Percentiles rank a stretch among this genome's conserved stretches.
phyloP scores from a whole-genome alignment of 2,113 vertebrate species.

The Dascyllus trimaculatus region DNA sequence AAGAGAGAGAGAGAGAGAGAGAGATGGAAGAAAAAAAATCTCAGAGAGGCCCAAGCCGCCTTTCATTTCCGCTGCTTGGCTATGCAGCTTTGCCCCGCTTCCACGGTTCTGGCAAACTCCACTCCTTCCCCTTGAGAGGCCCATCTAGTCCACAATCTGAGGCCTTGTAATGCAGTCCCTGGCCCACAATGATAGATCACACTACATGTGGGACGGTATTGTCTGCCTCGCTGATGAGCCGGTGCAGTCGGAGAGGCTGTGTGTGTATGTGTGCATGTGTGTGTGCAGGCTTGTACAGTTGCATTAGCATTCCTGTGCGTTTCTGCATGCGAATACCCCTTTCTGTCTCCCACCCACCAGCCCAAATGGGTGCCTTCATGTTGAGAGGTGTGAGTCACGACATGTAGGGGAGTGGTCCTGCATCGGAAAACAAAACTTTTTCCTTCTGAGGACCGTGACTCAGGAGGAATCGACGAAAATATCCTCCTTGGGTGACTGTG shows the following conservation, averaged over 20 bases:
- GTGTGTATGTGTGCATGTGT: slow-evolving; percentile 12
- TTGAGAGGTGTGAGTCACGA: slow-evolving; percentile 46
- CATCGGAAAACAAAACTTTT: slow-evolving; percentile 30
- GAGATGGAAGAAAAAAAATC: not conserved
- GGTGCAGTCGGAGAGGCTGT: slow-evolving; percentile 45
- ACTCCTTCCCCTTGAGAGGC: slow-evolving; percentile 68
- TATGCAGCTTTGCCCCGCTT: slow-evolving; percentile 70
- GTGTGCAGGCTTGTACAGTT: not conserved
- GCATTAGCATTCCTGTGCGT: slow-evolving; percentile 37
- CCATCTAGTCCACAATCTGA: slow-evolving; percentile 79
- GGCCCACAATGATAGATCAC: slow-evolving; percentile 77
- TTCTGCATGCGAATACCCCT: slow-evolving; percentile 18
- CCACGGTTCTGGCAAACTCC: slow-evolving; percentile 66
- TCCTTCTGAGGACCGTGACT: slow-evolving; percentile 26
- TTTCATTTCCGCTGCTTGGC: slow-evolving; percentile 81
- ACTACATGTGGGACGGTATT: slow-evolving; percentile 74
- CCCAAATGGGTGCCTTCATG: slow-evolving; percentile 25
- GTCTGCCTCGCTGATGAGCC: slow-evolving; percentile 79
- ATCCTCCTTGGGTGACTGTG: slow-evolving; percentile 9
- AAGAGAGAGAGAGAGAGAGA: slow-evolving; percentile 10
- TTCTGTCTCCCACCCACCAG: slow-evolving; percentile 8
- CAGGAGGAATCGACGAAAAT: slow-evolving; percentile 20
- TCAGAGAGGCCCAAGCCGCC: slow-evolving; percentile 26
- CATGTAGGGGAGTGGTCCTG: slow-evolving; percentile 27
- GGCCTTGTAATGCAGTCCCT: slow-evolving; percentile 80